phyloP scores from a whole-genome alignment of 2,797 vertebrate genomes.

The Parotocinclus haroldoi region DNA sequence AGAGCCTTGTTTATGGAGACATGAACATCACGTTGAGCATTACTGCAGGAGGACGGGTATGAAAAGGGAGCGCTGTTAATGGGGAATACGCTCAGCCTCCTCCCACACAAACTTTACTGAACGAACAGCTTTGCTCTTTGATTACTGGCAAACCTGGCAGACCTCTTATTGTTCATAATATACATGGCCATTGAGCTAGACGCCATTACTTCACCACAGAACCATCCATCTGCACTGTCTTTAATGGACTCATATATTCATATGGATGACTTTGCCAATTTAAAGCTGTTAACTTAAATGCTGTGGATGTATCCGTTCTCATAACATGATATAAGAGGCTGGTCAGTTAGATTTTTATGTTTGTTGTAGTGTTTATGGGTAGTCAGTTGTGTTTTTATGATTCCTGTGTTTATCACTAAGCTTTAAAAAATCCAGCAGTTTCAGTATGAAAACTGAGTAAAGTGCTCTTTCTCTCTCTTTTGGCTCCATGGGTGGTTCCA shows the following conservation, averaged over 20 bases:
- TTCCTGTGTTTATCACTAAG: too few species aligned
- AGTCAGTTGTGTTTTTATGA: too few species aligned
- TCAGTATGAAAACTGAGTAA: slow-evolving; percentile 1
- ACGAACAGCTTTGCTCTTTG: slow-evolving; percentile 67
- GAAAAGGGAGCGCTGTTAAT: slow-evolving; percentile 54
- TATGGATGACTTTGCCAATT: slow-evolving; percentile 15
- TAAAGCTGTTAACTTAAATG: background rate
- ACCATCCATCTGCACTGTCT: slow-evolving; percentile 43
- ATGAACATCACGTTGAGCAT: slow-evolving; percentile 85
- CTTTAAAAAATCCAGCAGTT: background rate
- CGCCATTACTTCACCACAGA: slow-evolving; percentile 36
- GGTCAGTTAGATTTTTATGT: background rate
- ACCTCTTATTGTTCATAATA: slow-evolving; percentile 70
- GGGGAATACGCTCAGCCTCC: slow-evolving; percentile 45
- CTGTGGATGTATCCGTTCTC: background rate
- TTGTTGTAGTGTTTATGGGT: background rate
- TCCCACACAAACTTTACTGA: slow-evolving; percentile 26
- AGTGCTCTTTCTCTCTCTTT: background rate
- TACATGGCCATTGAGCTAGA: slow-evolving; percentile 52
- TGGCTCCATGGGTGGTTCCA: slow-evolving; percentile 18
- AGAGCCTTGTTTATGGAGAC: slow-evolving; percentile 90
- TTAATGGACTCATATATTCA: slow-evolving; percentile 33
- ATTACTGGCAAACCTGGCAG: slow-evolving; percentile 68
- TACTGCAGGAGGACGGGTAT: slow-evolving; percentile 70
- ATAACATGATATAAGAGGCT: background rate